Evolutionary conservation across 2,797 vertebrate genomes (phyloP), one percentile per base, ranked within the genome.

Genomic region (Siniperca scherzeri): DNA sequence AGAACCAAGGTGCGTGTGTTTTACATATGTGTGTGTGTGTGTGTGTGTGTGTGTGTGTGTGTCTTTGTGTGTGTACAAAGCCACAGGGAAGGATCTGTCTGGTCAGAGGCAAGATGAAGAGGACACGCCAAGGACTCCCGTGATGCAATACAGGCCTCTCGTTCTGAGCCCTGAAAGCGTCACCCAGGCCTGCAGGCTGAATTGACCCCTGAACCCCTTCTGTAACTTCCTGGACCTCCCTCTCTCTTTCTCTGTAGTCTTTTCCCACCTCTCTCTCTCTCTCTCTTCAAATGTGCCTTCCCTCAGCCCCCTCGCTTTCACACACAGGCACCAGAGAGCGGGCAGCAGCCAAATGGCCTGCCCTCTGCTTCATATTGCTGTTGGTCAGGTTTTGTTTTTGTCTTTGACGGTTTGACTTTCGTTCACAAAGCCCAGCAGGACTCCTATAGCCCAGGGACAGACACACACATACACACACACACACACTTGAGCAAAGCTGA

Each of bases 311-410:
- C 53, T 74, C 40, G 56, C 79, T 76, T 88, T 67, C 87, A 80
- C 74, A 55, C 84, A 59, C 85, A 88, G 81, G 78, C 91, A 80
- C 81, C 87, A 82, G 78, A 60, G 83, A 80, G 74, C 78, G 55
- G 86, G 88, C 89, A 91, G 91, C 91, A 93, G 92, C 89, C 91
- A 94, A 94, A 94, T 94, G 92, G 92, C 87, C 89, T 93, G 93
- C 92, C 92, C 93, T 94, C 90, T 93, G 91, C 89, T 86, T 94
- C 87, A 93, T 93, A 91, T 93, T 92, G 94, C 94, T 94, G 88
- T 90, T 95, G 95, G 94, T 95, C 91, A 94, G 92, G 90, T 93
- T 95, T 93, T 94, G 88, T 94, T 94, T 95, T 95, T 94, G 91
- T 94, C 93, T 95, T 93, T 95, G 93, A 88, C 57, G 88, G 82